phyloP scores from a whole-genome alignment of 2,888 invertebrate genomes.

The Pediacus dermestoides region DNA sequence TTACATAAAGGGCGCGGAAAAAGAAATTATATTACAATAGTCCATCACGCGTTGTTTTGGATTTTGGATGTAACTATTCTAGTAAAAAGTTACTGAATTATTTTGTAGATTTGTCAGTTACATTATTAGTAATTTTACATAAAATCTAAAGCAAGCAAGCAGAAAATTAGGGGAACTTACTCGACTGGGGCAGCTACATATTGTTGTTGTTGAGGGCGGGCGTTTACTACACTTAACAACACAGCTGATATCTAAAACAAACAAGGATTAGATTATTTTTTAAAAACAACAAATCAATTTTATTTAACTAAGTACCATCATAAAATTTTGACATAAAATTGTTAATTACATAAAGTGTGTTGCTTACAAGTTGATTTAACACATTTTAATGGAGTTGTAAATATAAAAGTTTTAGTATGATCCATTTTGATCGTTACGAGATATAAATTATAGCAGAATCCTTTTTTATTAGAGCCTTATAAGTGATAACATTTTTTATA shows the following conservation, averaged over 20 bases:
- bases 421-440: constrained; percentile 10
- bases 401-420: constrained; percentile 3
- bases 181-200: constrained; percentile 23
- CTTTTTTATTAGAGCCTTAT: too few relatives aligned
- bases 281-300: constrained; percentile 14
- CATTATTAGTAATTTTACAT: constrained; percentile 28
- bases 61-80: too few relatives aligned
- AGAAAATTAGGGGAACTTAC: constrained; percentile 29
- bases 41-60: too few relatives aligned
- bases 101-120: constrained; percentile 22
- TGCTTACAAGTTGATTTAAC: too few relatives aligned
- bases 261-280: too few relatives aligned
- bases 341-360: too few relatives aligned
- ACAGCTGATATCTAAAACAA: constrained; percentile 31
- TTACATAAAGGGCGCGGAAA: background rate
- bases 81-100: too few relatives aligned
- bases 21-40: constrained; percentile 18
- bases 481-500: too few relatives aligned
- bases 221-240: constrained; percentile 24
- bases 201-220: constrained; percentile 29
- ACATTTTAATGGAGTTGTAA: too few relatives aligned
- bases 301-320: constrained; percentile 11
- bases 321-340: too few relatives aligned
- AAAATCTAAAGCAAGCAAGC: constrained; percentile 17
- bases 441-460: constrained; percentile 11